Conservation (phyloP, 2,888 invertebrate genomes). For the Acrobasis suavella region DNA sequence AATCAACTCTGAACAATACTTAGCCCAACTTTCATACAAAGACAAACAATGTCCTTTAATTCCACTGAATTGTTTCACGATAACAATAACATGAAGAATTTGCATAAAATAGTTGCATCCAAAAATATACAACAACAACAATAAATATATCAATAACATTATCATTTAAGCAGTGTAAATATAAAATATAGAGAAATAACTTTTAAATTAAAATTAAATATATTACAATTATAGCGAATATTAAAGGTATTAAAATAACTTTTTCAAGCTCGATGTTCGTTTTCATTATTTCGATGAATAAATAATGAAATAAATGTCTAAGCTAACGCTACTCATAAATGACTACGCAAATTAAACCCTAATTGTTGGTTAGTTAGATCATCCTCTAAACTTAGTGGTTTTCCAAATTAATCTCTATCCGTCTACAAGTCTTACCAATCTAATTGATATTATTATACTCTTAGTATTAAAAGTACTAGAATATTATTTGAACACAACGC, state of each 20-base stretch:
- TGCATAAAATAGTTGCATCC: constrained; percentile 75
- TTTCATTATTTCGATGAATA: constrained; percentile 53
- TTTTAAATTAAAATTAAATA: constrained; percentile 64
- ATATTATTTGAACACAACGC: constrained; percentile 56
- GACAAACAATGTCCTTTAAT: constrained; percentile 32
- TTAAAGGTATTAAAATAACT: constrained; percentile 73
- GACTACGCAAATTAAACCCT: constrained; percentile 69
- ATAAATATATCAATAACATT: constrained; percentile 76
- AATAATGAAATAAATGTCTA: constrained; percentile 56
- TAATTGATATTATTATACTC: constrained; percentile 46
- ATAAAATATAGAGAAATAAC: constrained; percentile 76
- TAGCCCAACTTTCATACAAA: no score
- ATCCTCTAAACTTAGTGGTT: constrained; percentile 82
- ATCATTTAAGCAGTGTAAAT: constrained; percentile 79
- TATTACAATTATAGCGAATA: constrained; percentile 72
- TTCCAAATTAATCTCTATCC: constrained; percentile 59
- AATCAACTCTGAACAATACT: no score
- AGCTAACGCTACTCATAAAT: constrained; percentile 64
- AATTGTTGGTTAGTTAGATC: constrained; percentile 63
- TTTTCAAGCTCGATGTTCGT: constrained; percentile 77
- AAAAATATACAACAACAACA: constrained; percentile 79
- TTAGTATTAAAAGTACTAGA: constrained; percentile 54
- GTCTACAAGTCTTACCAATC: constrained; percentile 52
- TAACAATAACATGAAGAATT: constrained; percentile 69
- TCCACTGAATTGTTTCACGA: constrained; percentile 54